Conservation (phyloP, 1,140 invertebrate genomes). For the Colletes gigas region DNA sequence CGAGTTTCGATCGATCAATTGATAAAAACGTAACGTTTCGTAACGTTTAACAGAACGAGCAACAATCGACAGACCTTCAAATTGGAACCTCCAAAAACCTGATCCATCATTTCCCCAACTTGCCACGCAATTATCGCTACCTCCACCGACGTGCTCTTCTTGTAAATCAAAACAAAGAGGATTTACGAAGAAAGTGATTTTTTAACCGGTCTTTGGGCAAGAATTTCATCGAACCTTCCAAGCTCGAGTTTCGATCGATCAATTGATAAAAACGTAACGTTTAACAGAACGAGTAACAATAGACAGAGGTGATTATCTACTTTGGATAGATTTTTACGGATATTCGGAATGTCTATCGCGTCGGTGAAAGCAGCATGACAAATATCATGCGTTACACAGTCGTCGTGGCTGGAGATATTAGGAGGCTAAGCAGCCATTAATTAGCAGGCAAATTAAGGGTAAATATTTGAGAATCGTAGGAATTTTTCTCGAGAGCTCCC, state of each 20-base stretch:
- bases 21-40: no score
- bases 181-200: neutral
- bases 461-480: constrained; percentile 32
- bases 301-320: neutral
- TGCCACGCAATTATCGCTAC: neutral
- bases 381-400: no score
- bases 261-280: neutral
- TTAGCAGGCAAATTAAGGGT: constrained; percentile 47
- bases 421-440: constrained; percentile 30
- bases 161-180: neutral
- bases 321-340: neutral
- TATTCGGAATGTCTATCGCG: neutral
- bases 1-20: neutral
- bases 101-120: neutral
- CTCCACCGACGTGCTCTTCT: no score
- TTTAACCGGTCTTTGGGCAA: neutral
- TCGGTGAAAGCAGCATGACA: constrained; percentile 5
- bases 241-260: no score
- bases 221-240: no score
- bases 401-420: neutral
- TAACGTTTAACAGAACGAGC: no score
- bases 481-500: constrained; percentile 24
- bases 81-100: neutral
- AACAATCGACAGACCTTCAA: neutral
- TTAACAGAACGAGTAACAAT: neutral